Evolutionary conservation across 2,113 vertebrate species (phyloP).

Genomic region (Martes martes): DNA sequence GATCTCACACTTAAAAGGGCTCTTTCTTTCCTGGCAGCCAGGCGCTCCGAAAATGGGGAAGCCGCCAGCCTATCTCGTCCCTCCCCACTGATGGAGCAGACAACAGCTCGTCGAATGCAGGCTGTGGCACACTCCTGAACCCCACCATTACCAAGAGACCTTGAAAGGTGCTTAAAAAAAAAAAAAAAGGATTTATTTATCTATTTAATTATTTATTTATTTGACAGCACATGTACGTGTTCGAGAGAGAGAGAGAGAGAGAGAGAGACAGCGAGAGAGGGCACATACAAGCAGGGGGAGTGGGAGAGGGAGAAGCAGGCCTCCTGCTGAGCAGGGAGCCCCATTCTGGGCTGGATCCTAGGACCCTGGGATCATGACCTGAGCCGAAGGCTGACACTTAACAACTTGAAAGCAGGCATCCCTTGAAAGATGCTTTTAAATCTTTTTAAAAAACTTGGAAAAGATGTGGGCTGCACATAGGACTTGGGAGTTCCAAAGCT

Average conservation of each 20-base stretch:
- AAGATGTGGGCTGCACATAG: not conserved
- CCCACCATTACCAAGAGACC: not conserved
- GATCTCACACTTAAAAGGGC: not conserved
- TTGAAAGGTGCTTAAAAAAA: not conserved
- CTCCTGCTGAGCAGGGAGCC: no score
- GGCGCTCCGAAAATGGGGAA: not conserved
- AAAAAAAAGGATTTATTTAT: no score
- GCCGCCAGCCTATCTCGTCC: not conserved
- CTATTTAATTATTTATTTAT: no score
- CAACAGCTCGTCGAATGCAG: not conserved
- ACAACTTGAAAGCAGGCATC: no score
- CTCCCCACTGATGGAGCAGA: not conserved
- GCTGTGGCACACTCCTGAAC: not conserved
- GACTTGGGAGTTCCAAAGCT: not conserved
- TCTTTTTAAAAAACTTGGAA: not conserved
- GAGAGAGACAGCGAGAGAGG: no score
- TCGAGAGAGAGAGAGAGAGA: no score
- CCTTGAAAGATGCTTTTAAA: not conserved
- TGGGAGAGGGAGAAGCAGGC: no score
- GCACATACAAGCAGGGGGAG: no score
- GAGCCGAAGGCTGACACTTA: no score
- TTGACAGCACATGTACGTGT: no score
- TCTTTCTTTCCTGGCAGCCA: not conserved
- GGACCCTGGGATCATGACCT: no score
- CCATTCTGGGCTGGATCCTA: fast-evolving